Evolutionary conservation across 2,113 vertebrate genomes (phyloP).

Genomic region (Hippocampus abdominalis): DNA sequence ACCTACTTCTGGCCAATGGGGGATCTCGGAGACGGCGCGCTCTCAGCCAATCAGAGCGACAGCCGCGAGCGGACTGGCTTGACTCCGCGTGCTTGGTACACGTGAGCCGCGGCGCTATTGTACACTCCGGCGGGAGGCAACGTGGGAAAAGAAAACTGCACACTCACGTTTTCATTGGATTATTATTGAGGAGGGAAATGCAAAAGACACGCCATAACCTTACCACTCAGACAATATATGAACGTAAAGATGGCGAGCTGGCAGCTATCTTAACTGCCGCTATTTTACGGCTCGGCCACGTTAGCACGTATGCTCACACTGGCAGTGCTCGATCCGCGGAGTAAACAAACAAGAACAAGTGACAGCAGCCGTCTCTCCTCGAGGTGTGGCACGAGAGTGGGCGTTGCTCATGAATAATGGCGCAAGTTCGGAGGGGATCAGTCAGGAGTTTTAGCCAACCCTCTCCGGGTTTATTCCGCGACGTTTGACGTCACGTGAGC

Average conservation of each 20-base stretch:
- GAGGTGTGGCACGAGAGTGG: conserved; percentile 61
- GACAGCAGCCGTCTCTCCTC: conserved; percentile 41
- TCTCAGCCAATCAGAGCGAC: conserved; percentile 49
- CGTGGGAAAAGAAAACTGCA: conserved; percentile 56
- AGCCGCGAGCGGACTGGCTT: conserved; percentile 43
- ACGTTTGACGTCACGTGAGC: conserved; percentile 76
- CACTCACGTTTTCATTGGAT: conserved; percentile 73
- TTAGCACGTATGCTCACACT: neutral
- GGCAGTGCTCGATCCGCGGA: no score
- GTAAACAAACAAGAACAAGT: conserved; percentile 24
- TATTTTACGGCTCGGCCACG: neutral
- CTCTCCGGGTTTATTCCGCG: conserved; percentile 35
- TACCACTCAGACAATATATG: neutral
- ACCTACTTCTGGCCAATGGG: conserved; percentile 65
- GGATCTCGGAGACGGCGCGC: conserved; percentile 13
- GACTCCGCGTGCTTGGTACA: conserved; percentile 70
- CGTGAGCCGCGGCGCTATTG: conserved; percentile 68
- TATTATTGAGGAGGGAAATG: conserved; percentile 44
- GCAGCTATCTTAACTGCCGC: no score
- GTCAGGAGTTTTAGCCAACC: conserved; percentile 2
- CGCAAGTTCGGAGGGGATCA: conserved; percentile 13
- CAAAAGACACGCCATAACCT: conserved; percentile 31
- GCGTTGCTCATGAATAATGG: conserved; percentile 70
- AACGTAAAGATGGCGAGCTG: neutral
- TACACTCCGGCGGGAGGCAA: conserved; percentile 60